Base-by-base conservation (phyloP, 2,797 vertebrate genomes). In the Lagocephalus sceleratus region DNA sequence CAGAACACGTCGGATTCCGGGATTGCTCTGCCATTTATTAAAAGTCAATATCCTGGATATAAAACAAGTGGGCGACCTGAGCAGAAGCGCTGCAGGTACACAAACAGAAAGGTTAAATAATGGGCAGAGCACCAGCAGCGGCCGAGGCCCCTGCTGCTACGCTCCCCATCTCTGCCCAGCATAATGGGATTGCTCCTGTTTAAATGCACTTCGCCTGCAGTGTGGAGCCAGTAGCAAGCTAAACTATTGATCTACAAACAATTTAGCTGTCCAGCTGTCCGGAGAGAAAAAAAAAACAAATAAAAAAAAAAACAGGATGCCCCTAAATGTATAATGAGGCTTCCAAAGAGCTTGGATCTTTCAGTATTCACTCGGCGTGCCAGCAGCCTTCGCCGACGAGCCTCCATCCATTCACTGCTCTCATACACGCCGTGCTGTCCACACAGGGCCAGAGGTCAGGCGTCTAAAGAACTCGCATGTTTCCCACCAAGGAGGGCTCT, bases 241-340 rank as follows among this genome's bases (percentile, higher is more conserved):
- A 81, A 87, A 86, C 80, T 87, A 91, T 91, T 85, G 91, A 92
- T 90, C 90, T 73, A 73, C 82, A 84, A 86, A 90, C 88, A 88
- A 84, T 86, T 88, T 84, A 86, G 84, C 64, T 66, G 76, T 82
- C 78, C 83, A 71, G 78, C 73, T 88, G 84, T 81, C 76, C 82
- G 60, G 65, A 62, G 64, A 78, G 39, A 77, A 59, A 58, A 68
- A n/a, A n/a, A n/a, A n/a, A n/a, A n/a, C n/a, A n/a, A n/a, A n/a
- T n/a, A n/a, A n/a, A n/a, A n/a, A n/a, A n/a, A n/a, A 84, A 79
- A 82, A 82, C 73, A 81, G 83, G 78, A 84, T 49, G 54, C 74
- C 72, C 68, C 71, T 83, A 82, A 90, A 90, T 73, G 78, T 87
- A 84, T 85, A 87, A 88, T 85, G 76, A 87, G 72, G 54, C 69